phyloP scores from a whole-genome alignment of 1,140 invertebrate species.

The Ptiloglossa arizonensis region DNA sequence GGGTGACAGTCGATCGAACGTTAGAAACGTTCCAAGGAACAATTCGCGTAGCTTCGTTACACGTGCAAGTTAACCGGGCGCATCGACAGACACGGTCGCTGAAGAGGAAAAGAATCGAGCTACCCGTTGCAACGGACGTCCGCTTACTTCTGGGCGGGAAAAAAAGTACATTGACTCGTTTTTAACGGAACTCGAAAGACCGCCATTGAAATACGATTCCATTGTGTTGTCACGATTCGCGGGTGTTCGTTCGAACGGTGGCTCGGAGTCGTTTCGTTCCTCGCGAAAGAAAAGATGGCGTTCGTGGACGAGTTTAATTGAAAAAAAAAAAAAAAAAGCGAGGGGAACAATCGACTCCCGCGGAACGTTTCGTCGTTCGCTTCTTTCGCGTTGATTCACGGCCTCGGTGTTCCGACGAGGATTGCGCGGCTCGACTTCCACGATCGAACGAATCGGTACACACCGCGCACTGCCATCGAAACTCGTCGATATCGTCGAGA shows the following conservation, averaged over 20 bases:
- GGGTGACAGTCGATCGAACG: constrained; percentile 1
- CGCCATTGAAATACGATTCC: constrained; percentile 31
- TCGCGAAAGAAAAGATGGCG: not conserved
- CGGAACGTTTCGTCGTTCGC: no score
- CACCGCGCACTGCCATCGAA: no score
- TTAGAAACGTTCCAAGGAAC: constrained; percentile 14
- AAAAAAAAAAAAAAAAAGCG: no score
- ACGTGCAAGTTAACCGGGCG: not conserved
- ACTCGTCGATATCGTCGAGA: no score
- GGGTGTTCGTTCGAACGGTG: not conserved
- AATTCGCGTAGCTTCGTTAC: constrained; percentile 17
- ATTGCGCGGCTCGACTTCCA: no score
- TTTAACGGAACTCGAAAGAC: constrained; percentile 35
- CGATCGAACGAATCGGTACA: no score
- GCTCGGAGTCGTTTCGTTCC: not conserved
- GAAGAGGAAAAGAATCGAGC: constrained; percentile 10
- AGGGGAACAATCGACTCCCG: not conserved
- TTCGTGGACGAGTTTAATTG: not conserved
- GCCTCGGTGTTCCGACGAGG: no score
- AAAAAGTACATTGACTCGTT: constrained; percentile 33
- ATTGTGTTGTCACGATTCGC: constrained; percentile 34
- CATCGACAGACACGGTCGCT: constrained; percentile 1
- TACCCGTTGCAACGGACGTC: constrained; percentile 3
- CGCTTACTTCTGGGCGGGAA: constrained; percentile 7
- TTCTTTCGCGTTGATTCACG: no score